Base-by-base conservation (phyloP, 2,113 vertebrate genomes). In the Leucoraja erinaceus region DNA sequence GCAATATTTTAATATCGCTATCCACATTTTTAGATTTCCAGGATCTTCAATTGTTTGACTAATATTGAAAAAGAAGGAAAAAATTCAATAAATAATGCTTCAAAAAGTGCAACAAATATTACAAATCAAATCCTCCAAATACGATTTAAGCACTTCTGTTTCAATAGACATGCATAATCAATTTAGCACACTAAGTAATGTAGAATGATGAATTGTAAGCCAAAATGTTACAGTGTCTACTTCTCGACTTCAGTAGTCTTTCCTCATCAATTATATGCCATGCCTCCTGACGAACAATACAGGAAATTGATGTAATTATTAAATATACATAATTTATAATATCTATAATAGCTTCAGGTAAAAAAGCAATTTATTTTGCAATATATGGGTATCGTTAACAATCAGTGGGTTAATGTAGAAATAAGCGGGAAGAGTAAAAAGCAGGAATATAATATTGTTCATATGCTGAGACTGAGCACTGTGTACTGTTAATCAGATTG, bases 311-410 rank as follows among this genome's bases (percentile, higher is more conserved):
- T 10, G 54, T 28, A 7, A 86, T 31, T 31, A n/a, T 59, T 16
- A n/a, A 63, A 12, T 20, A 18, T 83, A 56, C 25, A 22, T 20
- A 83, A 56, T 83, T 59, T 54, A 11, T 56, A 56, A 61, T 63
- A 86, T 12, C 11, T 63, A 86, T 86, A 63, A 86, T 86, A 61
- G 83, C 79, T 31, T 61, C 7, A 86, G 28, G 83, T 63, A n/a
- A 16, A 86, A 28, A 86, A 86, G 4, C 28, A 31, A 63, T 86
- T 86, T 86, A n/a, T 31, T 16, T 61, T 86, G 56, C 59, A 86
- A 86, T 86, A 63, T 86, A n/a, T 86, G 83, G 28, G 83, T 86
- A 86, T 86, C 83, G 63, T 86, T 86, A 86, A 61, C 83, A 63
- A 86, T 86, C 56, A 86, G 61, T 56, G 11, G 61, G 83, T n/a